These are phyloP conservation scores for Lacerta bilineata DNA, from an alignment of 2,797 vertebrate species.

Conservation along the genomic window DNA sequence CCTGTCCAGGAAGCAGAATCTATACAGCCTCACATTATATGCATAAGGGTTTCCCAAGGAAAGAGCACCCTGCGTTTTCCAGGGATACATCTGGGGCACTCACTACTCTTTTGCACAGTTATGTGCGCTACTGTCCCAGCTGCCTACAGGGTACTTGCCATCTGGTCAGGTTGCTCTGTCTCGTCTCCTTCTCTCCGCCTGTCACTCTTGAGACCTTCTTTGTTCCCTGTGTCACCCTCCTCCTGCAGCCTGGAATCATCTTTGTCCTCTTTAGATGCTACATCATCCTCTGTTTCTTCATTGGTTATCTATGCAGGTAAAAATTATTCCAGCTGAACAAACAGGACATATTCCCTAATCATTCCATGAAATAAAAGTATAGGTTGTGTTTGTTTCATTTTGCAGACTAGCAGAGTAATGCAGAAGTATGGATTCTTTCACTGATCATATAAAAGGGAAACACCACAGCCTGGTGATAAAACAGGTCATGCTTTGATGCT, in stretches of 20 bases:
- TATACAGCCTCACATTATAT: neutral
- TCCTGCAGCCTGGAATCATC: slow-evolving; percentile 50
- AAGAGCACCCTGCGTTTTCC: neutral
- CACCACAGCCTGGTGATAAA: neutral
- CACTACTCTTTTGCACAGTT: too few relatives aligned
- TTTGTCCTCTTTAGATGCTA: slow-evolving; percentile 69
- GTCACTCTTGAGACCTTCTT: neutral
- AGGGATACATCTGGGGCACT: neutral
- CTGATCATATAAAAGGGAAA: neutral
- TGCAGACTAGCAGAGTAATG: neutral
- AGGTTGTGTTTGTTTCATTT: neutral
- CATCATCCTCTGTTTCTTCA: slow-evolving; percentile 65
- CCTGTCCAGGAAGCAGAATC: neutral
- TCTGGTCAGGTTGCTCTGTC: slow-evolving; percentile 38
- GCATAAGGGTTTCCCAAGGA: too few relatives aligned
- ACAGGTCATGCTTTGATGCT: neutral
- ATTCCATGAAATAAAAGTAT: neutral
- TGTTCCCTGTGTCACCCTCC: slow-evolving; percentile 17
- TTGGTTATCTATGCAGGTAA: slow-evolving; percentile 78
- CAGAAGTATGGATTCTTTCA: neutral
- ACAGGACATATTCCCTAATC: neutral
- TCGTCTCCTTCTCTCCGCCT: slow-evolving; percentile 66
- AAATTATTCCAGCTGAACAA: rapidly evolving
- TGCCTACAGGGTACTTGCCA: neutral
- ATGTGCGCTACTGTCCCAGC: rapidly evolving